Evolutionary conservation across 2,113 vertebrate genomes (phyloP), one percentile per base, ranked within the genome.

Genomic region (Eretmochelys imbricata): DNA sequence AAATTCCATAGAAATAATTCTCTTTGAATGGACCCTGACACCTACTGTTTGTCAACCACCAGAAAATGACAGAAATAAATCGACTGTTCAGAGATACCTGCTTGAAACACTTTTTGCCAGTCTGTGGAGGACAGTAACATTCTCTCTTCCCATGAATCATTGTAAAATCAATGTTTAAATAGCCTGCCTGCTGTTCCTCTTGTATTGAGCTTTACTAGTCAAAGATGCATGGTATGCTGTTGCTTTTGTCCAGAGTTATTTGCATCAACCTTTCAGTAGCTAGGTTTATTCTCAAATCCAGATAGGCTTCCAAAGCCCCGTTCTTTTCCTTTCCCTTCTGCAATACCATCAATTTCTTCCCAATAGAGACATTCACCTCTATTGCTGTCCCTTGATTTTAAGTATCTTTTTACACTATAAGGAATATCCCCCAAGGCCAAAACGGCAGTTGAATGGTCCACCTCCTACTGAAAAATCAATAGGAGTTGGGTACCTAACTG

Each of bases 341-440:
- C 69, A 75, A 51, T 3, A 79, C 31, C 31, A 16, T 1, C 19
- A 48, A 82, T 54, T 85, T 54, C 51, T 62, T 27, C 38, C 57
- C 31, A 13, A 53, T 3, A 38, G 7, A 17, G 0, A 2, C 1
- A 29, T 0, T 2, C 24, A 27, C 0, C 1, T 13, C 51, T 19
- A 25, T 25, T 31, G 42, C 35, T n/a, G 54, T 78, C 54, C 42
- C 76, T 25, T 10, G 0, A 8, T 7, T 72, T 72, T 65, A 78
- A 31, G 49, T 19, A 65, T 54, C 13, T 65, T 65, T 65, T 65
- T 35, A 65, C 62, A 65, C 14, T 3, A 35, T 17, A 65, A 31
- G 31, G 62, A 12, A 65, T 65, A 35, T 8, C 14, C 62, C 35
- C 16, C 31, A 35, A 31, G 4, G 3, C 11, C 19, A 65, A 75